These are phyloP conservation scores for Sycophaga agraensis DNA, from an alignment of 1,140 invertebrate genomes.

Conservation along the genomic window DNA sequence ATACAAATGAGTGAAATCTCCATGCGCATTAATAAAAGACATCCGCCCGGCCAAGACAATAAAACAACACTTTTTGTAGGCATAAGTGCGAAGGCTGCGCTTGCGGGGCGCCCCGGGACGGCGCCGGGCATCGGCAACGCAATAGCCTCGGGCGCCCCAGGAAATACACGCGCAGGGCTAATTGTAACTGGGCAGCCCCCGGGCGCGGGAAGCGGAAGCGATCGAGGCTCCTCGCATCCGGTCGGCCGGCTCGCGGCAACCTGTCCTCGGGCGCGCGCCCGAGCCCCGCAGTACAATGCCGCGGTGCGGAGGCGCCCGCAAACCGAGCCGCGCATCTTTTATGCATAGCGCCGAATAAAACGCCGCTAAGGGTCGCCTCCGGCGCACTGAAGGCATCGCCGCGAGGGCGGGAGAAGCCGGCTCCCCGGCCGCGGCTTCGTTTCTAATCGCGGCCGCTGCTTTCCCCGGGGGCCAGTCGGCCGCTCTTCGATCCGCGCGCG, in stretches of 20 bases:
- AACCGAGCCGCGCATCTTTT: too few relatives aligned
- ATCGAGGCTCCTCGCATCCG: conserved; percentile 27
- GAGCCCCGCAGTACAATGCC: too few relatives aligned
- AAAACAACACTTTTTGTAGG: conserved; percentile 3
- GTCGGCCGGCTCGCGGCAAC: too few relatives aligned
- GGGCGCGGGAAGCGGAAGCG: not conserved
- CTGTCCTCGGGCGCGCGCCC: too few relatives aligned
- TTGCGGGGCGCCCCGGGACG: not conserved
- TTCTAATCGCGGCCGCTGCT: too few relatives aligned
- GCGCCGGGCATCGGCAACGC: not conserved
- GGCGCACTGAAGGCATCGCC: not conserved
- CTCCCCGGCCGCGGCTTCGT: too few relatives aligned
- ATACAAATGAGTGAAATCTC: conserved; percentile 5
- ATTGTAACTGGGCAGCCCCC: not conserved
- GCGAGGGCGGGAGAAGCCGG: not conserved
- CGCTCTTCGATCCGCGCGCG: not conserved
- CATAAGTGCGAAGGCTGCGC: not conserved
- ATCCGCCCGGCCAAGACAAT: not conserved
- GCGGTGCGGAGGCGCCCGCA: too few relatives aligned
- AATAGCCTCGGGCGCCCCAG: not conserved
- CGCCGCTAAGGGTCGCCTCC: conserved; percentile 45
- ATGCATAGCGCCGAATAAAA: conserved; percentile 53
- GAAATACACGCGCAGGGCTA: not conserved
- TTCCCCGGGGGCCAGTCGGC: too few relatives aligned
- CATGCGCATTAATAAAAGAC: not conserved